Base-by-base conservation (phyloP, 2,113 vertebrate species). In the Mesoclemmys tuberculata region DNA sequence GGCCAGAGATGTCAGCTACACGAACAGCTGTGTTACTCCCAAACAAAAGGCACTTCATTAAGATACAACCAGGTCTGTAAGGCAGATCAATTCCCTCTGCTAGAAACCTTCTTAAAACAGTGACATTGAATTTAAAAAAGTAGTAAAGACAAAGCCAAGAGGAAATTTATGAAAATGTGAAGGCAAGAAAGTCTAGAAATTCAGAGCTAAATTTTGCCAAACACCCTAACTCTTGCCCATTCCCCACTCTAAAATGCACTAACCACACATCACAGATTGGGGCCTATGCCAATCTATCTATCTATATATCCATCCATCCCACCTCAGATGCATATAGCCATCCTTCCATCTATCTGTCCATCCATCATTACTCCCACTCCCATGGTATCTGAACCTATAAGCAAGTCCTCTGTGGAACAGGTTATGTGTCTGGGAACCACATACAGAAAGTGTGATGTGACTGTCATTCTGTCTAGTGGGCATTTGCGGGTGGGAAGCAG, bases 281-380 rank as follows among this genome's bases (percentile, higher is more conserved):
- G 22, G 71, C 38, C 71, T 41, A 24, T 21, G 38, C 71, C 21
- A 52, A 52, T 52, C 51, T 52, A 52, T 46, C 5, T 0, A 41
- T 3, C 49, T 5, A 29, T 29, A 64, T 64, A 0, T 38, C 55
- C 22, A 0, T 46, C 91, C 10, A 0, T 4, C 85, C 16, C 27
- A 27, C 29, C 31, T n/a, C 16, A n/a, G 61, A 64, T 35, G 29
- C 31, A 61, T 61, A 61, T 10, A 38, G 31, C 61, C 14, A 24
- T 74, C n/a, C 22, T 74, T 74, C 68, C 35, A 41, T 74, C n/a
- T n/a, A 38, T 74, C 71, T 35, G 8, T 19, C 35, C 35, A n/a
- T n/a, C 12, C 71, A 41, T 26, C 38, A 38, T 10, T 74, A 41
- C 38, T 74, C 71, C 71, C 71, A 41, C 5, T 4, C 10, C 10